Evolutionary conservation across 2,888 invertebrate species (phyloP).

Genomic region (Amphipyra tragopoginis): DNA sequence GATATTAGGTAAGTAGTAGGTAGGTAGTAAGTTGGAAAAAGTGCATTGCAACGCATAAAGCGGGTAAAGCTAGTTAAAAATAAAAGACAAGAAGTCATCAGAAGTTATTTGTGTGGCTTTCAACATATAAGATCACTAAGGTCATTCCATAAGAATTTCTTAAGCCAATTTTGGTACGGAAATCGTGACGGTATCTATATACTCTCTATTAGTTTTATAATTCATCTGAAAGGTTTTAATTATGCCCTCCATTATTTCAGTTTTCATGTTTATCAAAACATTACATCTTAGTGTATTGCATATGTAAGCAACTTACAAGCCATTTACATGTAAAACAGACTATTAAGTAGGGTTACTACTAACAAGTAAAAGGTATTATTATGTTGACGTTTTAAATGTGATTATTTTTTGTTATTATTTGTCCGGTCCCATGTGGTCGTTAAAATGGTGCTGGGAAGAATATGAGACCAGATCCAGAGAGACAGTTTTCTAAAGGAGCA

Average conservation of each 20-base stretch:
- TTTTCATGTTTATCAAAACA: slow-evolving; percentile 61
- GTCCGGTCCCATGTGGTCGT: too few relatives aligned
- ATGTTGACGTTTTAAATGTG: too few relatives aligned
- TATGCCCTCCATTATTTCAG: slow-evolving; percentile 58
- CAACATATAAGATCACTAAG: neutral
- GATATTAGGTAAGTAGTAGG: too few relatives aligned
- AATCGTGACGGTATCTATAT: slow-evolving; percentile 24
- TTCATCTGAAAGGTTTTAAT: slow-evolving; percentile 48
- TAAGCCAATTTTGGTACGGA: slow-evolving; percentile 7
- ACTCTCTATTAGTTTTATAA: slow-evolving; percentile 34
- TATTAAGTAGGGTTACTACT: slow-evolving; percentile 50
- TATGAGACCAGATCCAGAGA: too few relatives aligned
- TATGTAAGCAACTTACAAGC: slow-evolving; percentile 62
- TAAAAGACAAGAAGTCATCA: too few relatives aligned
- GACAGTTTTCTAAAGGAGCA: too few relatives aligned
- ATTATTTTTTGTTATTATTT: too few relatives aligned
- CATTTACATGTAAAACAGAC: slow-evolving; percentile 60
- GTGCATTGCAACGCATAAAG: too few relatives aligned
- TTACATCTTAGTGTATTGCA: slow-evolving; percentile 61
- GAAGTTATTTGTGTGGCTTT: too few relatives aligned
- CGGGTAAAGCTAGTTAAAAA: too few relatives aligned
- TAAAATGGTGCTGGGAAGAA: too few relatives aligned
- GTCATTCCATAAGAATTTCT: neutral
- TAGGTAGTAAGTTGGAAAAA: too few relatives aligned
- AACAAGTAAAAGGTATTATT: neutral